These are phyloP conservation scores for Phaedon cochleariae DNA, from an alignment of 2,888 invertebrate genomes.

Conservation along the genomic window DNA sequence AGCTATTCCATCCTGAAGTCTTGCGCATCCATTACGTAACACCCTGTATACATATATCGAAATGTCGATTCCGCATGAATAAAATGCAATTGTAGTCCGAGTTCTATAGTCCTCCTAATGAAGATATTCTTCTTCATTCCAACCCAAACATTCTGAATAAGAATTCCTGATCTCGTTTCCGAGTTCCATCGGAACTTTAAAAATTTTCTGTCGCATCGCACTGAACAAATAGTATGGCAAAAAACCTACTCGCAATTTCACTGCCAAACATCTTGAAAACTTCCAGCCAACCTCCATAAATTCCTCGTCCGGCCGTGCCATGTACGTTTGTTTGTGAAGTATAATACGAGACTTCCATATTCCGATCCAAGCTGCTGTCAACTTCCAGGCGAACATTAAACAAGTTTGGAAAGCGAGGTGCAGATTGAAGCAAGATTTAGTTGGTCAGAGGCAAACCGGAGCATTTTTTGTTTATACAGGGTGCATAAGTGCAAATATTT, in stretches of 20 bases:
- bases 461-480: no score
- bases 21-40: no score
- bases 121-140: no score
- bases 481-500: no score
- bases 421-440: constrained; percentile 5
- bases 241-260: not conserved
- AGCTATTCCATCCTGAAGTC: no score
- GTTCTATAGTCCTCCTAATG: no score
- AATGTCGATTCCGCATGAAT: no score
- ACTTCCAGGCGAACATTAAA: constrained; percentile 38
- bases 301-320: constrained; percentile 14
- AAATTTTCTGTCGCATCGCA: not conserved
- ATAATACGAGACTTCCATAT: constrained; percentile 33
- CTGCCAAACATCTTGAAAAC: constrained; percentile 11
- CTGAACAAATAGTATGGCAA: not conserved
- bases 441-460: not conserved
- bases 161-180: not conserved
- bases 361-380: constrained; percentile 37
- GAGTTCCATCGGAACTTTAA: not conserved
- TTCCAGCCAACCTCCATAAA: constrained; percentile 16
- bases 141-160: no score
- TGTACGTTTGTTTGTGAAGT: constrained; percentile 35
- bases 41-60: no score
- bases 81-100: no score
- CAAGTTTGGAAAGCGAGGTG: constrained; percentile 38